Evolutionary conservation across 2,888 invertebrate genomes (phyloP), one percentile per base, ranked within the genome.

Genomic region (Boloria selene): DNA sequence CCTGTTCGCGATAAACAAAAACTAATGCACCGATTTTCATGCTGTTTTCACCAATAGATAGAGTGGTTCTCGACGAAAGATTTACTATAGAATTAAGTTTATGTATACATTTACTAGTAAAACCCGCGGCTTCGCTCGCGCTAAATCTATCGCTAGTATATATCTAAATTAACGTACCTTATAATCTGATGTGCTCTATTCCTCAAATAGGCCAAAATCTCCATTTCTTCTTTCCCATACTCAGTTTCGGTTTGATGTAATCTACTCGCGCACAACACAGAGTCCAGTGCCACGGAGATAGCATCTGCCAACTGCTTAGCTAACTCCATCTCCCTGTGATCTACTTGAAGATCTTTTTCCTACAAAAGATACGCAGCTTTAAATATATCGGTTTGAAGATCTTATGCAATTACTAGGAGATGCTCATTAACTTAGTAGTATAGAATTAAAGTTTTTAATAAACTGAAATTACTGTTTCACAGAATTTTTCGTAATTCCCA

Each of bases 291-390:
- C 1, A 88, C 73, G 0, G 87, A 83, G 6, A 90, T 75, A 44
- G 86, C 87, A 76, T 90, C 89, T 17, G 79, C 66, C 18, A 87
- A 72, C 70, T 86, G 85, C 47, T 76, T 79, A 0, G 84, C 79
- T 13, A 90, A 75, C 17, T 85, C 85, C 76, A 82, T 74, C 70
- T 87, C 86, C 14, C 77, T 80, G 2, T 71, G 75, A n/a, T 88
- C 86, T 0, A 79, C 73, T 38, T 75, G 73, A 0, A 88, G 77
- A 50, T 88, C 84, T 64, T 84, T 86, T 47, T 88, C 87, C 89
- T 90, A 31, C n/a, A 38, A 47, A 16, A 44, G 2, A 50, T 13
- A 22, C 13, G 13, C 5, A 17, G 13, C 14, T 51, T 17, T 51
- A 51, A 13, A 18, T 22, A 51, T 3, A n/a, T 16, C 6, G 31